phyloP scores from a whole-genome alignment of 2,113 vertebrate species.

The Dissostichus mawsoni region DNA sequence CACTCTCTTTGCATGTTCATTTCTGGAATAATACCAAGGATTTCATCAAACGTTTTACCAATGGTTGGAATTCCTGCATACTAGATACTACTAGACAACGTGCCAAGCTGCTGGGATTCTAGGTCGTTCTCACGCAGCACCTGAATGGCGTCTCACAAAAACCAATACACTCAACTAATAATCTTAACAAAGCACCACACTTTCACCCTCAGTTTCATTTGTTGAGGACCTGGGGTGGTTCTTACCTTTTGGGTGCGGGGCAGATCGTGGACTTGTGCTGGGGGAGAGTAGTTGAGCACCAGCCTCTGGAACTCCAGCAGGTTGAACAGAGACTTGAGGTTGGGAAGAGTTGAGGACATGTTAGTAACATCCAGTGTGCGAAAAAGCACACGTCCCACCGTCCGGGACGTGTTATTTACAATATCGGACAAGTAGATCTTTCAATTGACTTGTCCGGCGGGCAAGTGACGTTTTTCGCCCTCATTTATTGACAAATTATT shows the following conservation, averaged over 20 bases:
- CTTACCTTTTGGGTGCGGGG: conserved; percentile 97
- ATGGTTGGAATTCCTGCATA: background rate
- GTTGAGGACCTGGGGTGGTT: background rate
- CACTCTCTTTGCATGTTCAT: background rate
- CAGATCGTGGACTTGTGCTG: conserved; percentile 91
- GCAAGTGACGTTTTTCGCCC: no score
- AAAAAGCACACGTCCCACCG: no score
- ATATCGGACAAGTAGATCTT: no score
- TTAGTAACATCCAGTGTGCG: conserved; percentile 22
- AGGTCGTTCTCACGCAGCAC: conserved; percentile 40
- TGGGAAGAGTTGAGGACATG: background rate
- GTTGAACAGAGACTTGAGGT: conserved; percentile 82
- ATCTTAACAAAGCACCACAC: background rate
- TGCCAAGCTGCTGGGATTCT: conserved; percentile 39
- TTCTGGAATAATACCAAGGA: background rate
- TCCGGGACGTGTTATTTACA: no score
- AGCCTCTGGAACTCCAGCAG: conserved; percentile 96
- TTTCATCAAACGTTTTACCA: conserved; percentile 9
- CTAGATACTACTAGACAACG: conserved; percentile 9
- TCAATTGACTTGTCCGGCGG: no score
- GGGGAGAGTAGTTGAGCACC: conserved; percentile 95
- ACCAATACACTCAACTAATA: background rate
- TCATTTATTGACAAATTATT: no score
- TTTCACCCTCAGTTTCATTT: background rate
- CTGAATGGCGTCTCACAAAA: conserved; percentile 14